Evolutionary conservation across 2,888 invertebrate genomes (phyloP).

Genomic region (Ormyrus thymus): DNA sequence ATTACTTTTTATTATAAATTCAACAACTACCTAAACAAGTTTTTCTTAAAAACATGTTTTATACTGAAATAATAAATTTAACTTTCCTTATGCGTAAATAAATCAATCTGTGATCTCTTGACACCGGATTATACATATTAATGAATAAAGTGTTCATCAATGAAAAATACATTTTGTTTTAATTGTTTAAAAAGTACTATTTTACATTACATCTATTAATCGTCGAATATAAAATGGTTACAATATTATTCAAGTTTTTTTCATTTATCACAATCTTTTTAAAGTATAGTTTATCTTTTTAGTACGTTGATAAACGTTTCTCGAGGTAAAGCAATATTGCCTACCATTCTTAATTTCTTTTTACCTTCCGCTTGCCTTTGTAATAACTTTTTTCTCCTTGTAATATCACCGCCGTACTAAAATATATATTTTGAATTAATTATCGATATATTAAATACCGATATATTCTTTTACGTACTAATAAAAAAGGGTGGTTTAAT

Average conservation of each 20-base stretch:
- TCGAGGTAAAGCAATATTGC: constrained; percentile 92
- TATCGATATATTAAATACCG: constrained; percentile 17
- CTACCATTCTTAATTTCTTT: constrained; percentile 92
- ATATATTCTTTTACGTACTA: constrained; percentile 3
- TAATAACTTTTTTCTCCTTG: constrained; percentile 91
- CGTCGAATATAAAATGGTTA: not conserved
- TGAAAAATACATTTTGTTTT: constrained; percentile 30
- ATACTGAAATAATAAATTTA: constrained; percentile 42
- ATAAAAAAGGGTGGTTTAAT: constrained; percentile 57
- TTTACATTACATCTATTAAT: constrained; percentile 3
- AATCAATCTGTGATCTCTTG: constrained; percentile 54
- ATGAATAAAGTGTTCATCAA: constrained; percentile 50
- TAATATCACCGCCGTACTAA: constrained; percentile 94
- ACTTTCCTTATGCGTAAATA: constrained; percentile 39
- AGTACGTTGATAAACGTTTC: constrained; percentile 95
- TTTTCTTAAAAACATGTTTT: constrained; percentile 38
- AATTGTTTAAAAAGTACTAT: constrained; percentile 18
- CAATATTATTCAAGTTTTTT: constrained; percentile 11
- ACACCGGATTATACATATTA: constrained; percentile 53
- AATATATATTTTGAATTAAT: constrained; percentile 49
- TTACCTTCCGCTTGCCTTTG: constrained; percentile 95
- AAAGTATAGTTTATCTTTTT: constrained; percentile 76
- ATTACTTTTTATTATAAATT: constrained; percentile 41
- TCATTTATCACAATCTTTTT: constrained; percentile 32
- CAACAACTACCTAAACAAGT: constrained; percentile 19